Percentiles rank a stretch among this genome's conserved stretches.
phyloP scores from a whole-genome alignment of 2,113 vertebrate species.

The Calyptomena viridis region DNA sequence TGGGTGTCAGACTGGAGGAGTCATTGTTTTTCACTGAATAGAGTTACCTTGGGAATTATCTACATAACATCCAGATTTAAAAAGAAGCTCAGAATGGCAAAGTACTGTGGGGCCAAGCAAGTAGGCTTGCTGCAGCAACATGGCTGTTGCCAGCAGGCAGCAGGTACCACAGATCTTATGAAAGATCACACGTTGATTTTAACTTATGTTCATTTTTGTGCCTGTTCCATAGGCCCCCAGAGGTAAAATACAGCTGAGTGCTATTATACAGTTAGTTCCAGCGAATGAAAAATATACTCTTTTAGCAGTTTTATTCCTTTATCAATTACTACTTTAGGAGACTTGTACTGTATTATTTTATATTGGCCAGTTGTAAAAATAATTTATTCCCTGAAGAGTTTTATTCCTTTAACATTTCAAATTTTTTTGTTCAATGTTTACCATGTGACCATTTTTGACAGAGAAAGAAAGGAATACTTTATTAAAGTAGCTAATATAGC shows the following conservation, averaged over 20 bases:
- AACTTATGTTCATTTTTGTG: conserved; percentile 33
- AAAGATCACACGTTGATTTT: conserved; percentile 5
- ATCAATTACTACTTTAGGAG: conserved; percentile 59
- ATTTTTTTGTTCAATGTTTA: conserved; percentile 40
- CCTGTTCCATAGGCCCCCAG: background rate
- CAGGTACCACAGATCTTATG: conserved; percentile 18
- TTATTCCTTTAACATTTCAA: conserved; percentile 56
- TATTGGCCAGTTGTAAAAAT: conserved; percentile 64
- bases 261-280: conserved; percentile 48
- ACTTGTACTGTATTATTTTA: conserved; percentile 55
- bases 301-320: conserved; percentile 65
- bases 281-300: conserved; percentile 46
- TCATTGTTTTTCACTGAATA: background rate
- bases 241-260: conserved; percentile 49
- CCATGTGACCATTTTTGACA: conserved; percentile 14
- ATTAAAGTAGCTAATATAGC: background rate
- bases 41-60: background rate
- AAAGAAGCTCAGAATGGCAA: background rate
- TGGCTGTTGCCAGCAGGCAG: conserved; percentile 1
- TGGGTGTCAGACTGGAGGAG: background rate
- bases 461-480: background rate
- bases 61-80: background rate
- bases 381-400: conserved; percentile 43
- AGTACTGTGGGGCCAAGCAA: background rate
- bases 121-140: background rate